A percentile compares a stretch with the other conserved stretches of the same genome.
phyloP scores from a whole-genome alignment of 2,113 vertebrate genomes.

The Lutjanus erythropterus region DNA sequence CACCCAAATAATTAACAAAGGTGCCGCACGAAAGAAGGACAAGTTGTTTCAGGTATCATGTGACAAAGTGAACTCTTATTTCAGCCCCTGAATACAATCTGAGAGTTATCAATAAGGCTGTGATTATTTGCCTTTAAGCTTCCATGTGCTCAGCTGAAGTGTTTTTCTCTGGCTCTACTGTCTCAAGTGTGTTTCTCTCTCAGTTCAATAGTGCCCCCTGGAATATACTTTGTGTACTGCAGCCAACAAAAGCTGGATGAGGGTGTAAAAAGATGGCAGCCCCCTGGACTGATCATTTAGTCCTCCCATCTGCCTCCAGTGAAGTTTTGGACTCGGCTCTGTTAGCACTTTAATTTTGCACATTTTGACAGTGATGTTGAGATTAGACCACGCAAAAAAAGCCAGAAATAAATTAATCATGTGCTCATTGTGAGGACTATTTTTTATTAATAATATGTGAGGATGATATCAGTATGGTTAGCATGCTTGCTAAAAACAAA shows the following conservation, averaged over 20 bases:
- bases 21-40: not conserved
- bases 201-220: conserved; percentile 83
- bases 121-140: conserved; percentile 52
- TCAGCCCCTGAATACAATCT: conserved; percentile 22
- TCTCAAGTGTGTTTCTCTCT: conserved; percentile 48
- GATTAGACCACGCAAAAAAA: conserved; percentile 13
- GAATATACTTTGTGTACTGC: conserved; percentile 66
- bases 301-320: conserved; percentile 28
- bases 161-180: conserved; percentile 35
- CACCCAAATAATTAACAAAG: not conserved
- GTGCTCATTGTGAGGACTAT: conserved; percentile 14
- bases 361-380: not conserved
- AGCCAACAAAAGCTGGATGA: conserved; percentile 18
- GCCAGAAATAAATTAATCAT: not conserved
- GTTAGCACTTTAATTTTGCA: not conserved
- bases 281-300: conserved; percentile 49
- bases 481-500: conserved; percentile 51
- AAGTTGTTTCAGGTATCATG: not conserved
- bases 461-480: conserved; percentile 32
- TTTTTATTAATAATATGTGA: conserved; percentile 26
- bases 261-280: conserved; percentile 61
- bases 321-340: not conserved
- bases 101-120: conserved; percentile 33
- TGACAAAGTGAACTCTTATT: conserved; percentile 23
- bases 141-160: conserved; percentile 38